Evolutionary conservation across 2,888 invertebrate genomes (phyloP).

Genomic region (Phania funesta): DNA sequence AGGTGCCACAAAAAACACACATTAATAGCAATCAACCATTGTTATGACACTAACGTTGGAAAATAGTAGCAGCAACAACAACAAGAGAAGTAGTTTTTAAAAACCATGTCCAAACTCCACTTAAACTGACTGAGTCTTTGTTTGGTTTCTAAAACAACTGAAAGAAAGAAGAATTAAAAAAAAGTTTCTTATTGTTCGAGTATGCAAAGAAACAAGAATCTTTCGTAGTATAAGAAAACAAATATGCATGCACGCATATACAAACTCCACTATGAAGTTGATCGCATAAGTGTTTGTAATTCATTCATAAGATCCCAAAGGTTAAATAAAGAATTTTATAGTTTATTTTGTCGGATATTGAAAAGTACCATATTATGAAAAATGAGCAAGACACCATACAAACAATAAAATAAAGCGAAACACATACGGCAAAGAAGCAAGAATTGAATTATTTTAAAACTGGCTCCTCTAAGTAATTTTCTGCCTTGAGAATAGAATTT

Average conservation of each 20-base stretch:
- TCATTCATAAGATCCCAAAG: conserved; percentile 24
- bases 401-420: neutral
- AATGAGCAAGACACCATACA: neutral
- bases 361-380: neutral
- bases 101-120: conserved; percentile 55
- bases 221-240: conserved; percentile 25
- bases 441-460: conserved; percentile 13
- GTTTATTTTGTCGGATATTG: conserved; percentile 2
- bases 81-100: conserved; percentile 1
- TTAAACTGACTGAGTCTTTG: conserved; percentile 44
- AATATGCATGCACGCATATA: neutral
- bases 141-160: conserved; percentile 57
- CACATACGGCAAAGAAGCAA: neutral
- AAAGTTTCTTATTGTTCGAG: conserved; percentile 35
- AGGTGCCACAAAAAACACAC: conserved; percentile 58
- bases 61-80: neutral
- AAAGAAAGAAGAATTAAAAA: conserved; percentile 15
- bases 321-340: conserved; percentile 44
- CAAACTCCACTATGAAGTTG: neutral
- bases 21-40: neutral
- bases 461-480: neutral
- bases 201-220: conserved; percentile 51
- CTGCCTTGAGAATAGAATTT: neutral
- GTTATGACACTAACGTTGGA: conserved; percentile 3
- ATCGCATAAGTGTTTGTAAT: conserved; percentile 6